Evolutionary conservation across 2,113 vertebrate genomes (phyloP).

Genomic region (Apteryx owenii): DNA sequence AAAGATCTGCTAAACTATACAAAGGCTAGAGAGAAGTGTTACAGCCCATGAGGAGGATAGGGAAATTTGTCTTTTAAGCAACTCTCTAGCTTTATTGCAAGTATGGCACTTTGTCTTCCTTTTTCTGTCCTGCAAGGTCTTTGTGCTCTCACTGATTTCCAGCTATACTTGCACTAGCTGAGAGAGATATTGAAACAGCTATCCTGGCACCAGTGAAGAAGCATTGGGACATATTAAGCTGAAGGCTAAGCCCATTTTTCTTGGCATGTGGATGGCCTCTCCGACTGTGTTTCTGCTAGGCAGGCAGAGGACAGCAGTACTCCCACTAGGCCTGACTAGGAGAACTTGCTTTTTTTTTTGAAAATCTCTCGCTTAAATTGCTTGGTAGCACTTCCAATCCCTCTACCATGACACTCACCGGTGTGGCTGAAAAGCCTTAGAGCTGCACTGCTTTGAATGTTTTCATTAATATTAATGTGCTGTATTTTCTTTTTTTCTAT

Average conservation of each 20-base stretch:
- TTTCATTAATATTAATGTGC: background rate
- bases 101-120: background rate
- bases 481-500: background rate
- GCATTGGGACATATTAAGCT: background rate
- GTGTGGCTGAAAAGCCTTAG: background rate
- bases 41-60: background rate
- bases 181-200: background rate
- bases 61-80: slow-evolving; percentile 28
- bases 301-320: background rate
- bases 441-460: background rate
- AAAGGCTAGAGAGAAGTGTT: background rate
- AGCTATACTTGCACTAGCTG: background rate
- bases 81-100: background rate
- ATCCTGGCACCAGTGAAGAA: background rate
- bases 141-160: background rate
- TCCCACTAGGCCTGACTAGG: background rate
- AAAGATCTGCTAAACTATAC: background rate
- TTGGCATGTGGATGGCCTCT: background rate
- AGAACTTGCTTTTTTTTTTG: background rate
- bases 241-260: background rate
- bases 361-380: background rate
- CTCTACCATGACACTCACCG: background rate
- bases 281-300: background rate
- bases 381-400: background rate
- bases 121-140: background rate